Evolutionary conservation across 1,140 invertebrate species (phyloP), one percentile per base, ranked within the genome.

Genomic region (Vollenhovia emeryi): DNA sequence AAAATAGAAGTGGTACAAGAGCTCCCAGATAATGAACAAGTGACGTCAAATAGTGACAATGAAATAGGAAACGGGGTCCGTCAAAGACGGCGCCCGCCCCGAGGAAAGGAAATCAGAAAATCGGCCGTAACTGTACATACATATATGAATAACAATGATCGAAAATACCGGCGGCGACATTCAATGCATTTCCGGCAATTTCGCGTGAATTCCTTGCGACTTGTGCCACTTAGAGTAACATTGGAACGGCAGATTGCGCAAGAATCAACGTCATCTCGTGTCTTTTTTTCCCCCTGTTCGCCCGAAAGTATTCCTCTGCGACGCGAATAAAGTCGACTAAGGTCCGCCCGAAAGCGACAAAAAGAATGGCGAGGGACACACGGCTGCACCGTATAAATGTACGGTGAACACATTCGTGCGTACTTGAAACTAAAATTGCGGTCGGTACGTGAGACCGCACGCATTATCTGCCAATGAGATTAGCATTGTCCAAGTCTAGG

Each of bases 391-490:
- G 30, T 40, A 83, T 84, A 87, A 89, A 73, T 27, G 36, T 71
- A 27, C 18, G 3, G 18, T 33, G 21, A 83, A 55, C 45, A 86
- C n/a, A 33, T 59, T 82, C 64, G 30, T 7, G 62, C 84, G 91
- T 92, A 93, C 92, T 93, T 93, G 92, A 93, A 92, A 91, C 83
- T 85, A 89, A 87, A 92, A 92, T 91, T 90, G 91, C 87, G 85
- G 90, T 88, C 90, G 76, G 79, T 86, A 87, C 92, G 93, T 93
- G 93, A 83, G 92, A 94, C 83, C 86, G 84, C 68, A 84, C 85
- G 88, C 79, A 80, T 93, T 94, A 93, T 93, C 92, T 93, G 21
- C 36, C 55, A 40, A 88, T 76, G 74, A 91, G 86, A 94, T 93
- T 92, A 89, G 91, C 88, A 94, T 93, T 93, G 92, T 94, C 86